These are phyloP conservation scores for Zaprionus ghesquierei DNA, from an alignment of 1,140 invertebrate species.

Conservation along the genomic window DNA sequence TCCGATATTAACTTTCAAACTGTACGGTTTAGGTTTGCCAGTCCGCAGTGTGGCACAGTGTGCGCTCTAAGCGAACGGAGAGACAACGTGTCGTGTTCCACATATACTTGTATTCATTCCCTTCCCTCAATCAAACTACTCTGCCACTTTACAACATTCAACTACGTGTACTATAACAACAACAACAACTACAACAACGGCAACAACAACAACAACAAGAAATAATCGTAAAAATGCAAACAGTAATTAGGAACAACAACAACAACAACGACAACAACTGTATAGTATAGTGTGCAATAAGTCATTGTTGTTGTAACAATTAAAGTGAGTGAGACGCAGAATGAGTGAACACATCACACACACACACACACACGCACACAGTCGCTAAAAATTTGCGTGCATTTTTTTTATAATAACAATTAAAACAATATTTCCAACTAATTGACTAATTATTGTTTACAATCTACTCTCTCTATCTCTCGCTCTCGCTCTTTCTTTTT, in stretches of 20 bases:
- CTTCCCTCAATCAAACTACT: constrained; percentile 8
- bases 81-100: constrained; percentile 64
- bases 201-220: constrained; percentile 29
- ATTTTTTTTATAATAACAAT: neutral
- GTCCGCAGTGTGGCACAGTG: constrained; percentile 47
- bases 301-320: constrained; percentile 39
- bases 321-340: constrained; percentile 46
- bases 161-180: constrained; percentile 16
- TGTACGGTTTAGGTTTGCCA: constrained; percentile 76
- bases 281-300: constrained; percentile 11
- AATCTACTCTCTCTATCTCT: neutral
- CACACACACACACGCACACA: neutral
- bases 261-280: constrained; percentile 19
- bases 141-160: constrained; percentile 25
- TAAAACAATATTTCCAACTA: neutral
- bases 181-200: constrained; percentile 31
- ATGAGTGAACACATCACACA: neutral
- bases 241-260: constrained; percentile 35
- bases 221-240: constrained; percentile 6
- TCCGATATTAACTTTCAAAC: constrained; percentile 75
- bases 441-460: neutral
- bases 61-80: constrained; percentile 41
- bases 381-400: neutral
- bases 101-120: constrained; percentile 10
- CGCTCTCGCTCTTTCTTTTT: neutral